Percentiles rank a stretch among this genome's conserved stretches.
These are phyloP conservation scores for Mimumesa dahlbomi DNA, from an alignment of 2,888 invertebrate species.

Conservation along the genomic window DNA sequence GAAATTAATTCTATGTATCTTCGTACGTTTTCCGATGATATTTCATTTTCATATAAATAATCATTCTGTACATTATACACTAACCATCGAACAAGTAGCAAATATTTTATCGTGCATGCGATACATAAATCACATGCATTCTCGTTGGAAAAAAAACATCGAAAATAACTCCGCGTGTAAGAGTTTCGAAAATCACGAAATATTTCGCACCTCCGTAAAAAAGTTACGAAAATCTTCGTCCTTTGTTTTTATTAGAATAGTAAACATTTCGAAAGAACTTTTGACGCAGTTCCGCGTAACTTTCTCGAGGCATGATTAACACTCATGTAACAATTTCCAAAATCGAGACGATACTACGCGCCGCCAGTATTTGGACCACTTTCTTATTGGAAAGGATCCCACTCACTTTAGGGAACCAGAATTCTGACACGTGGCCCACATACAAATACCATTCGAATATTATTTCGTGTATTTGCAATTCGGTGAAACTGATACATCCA, in stretches of 20 bases:
- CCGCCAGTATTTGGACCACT: slow-evolving; percentile 67
- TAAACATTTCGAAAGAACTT: neutral
- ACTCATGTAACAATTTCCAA: slow-evolving; percentile 25
- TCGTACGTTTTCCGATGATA: neutral
- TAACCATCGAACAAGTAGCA: neutral
- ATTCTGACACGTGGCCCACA: slow-evolving; percentile 75
- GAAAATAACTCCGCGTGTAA: too few species aligned
- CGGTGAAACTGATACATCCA: too few species aligned
- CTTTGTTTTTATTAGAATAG: neutral
- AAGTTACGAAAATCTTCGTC: neutral
- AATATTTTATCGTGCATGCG: neutral
- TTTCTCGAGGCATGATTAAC: slow-evolving; percentile 16
- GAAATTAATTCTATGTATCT: slow-evolving; percentile 1
- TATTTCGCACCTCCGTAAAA: neutral
- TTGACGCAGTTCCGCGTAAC: neutral
- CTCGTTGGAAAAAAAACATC: too few species aligned
- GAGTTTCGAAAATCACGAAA: too few species aligned
- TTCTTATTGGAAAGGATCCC: slow-evolving; percentile 65
- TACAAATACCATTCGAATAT: too few species aligned
- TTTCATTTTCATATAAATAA: neutral
- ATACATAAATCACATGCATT: too few species aligned
- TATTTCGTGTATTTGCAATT: too few species aligned
- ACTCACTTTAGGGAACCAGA: slow-evolving; percentile 53
- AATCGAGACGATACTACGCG: slow-evolving; percentile 38
- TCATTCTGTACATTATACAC: too few species aligned